A percentile compares a stretch with the other conserved stretches of the same genome.
phyloP scores from a whole-genome alignment of 2,113 vertebrate genomes.

The Willisornis vidua region DNA sequence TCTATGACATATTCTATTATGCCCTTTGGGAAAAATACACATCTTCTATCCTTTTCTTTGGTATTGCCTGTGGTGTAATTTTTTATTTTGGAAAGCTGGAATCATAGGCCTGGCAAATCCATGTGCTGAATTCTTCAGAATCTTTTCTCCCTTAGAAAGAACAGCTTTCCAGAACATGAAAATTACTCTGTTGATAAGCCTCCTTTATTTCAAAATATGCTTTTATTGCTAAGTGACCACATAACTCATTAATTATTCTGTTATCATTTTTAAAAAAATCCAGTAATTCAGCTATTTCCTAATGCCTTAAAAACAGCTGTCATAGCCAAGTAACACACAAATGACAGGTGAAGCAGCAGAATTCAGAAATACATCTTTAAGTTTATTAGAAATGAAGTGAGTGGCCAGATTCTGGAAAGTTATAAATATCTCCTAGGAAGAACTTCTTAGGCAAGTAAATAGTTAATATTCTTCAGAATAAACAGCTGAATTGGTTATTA shows the following conservation, averaged over 20 bases:
- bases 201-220: neutral
- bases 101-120: neutral
- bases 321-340: neutral
- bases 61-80: neutral
- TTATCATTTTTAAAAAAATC: neutral
- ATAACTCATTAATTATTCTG: neutral
- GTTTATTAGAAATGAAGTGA: neutral
- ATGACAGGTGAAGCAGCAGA: neutral
- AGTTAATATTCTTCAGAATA: neutral
- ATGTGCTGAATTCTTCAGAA: neutral
- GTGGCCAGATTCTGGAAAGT: neutral
- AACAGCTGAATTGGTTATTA: neutral
- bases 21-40: neutral
- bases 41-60: neutral
- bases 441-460: neutral
- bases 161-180: neutral
- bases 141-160: neutral
- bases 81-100: neutral
- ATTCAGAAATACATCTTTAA: neutral
- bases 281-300: neutral
- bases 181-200: neutral
- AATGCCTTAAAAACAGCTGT: neutral
- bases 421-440: neutral
- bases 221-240: neutral
- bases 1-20: neutral